A percentile compares a stretch with the other conserved stretches of the same genome.
Conservation (phyloP, 2,888 invertebrate species). For the Atherix ibis region DNA sequence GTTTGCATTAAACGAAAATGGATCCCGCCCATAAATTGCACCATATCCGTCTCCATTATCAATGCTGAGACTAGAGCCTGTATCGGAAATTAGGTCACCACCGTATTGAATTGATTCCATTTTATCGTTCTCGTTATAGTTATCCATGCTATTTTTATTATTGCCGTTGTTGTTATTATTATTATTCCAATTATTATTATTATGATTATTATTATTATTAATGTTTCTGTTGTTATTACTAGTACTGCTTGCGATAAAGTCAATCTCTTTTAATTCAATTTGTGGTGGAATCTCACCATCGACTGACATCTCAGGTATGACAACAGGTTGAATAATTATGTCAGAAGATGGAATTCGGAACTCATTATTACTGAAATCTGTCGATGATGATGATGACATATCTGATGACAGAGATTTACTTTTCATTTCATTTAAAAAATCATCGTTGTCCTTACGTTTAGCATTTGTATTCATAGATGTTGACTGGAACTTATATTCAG, state of each 20-base stretch:
- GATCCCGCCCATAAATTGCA: slow-evolving; percentile 12
- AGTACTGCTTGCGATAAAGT: slow-evolving; percentile 22
- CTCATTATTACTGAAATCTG: slow-evolving; percentile 6
- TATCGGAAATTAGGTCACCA: slow-evolving; percentile 28
- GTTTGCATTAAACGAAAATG: too few species aligned
- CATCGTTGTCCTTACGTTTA: background rate
- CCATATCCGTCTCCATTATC: too few species aligned
- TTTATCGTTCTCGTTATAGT: slow-evolving; percentile 16
- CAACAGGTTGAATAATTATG: slow-evolving; percentile 30
- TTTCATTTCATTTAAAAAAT: background rate
- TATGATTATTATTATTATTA: slow-evolving; percentile 5
- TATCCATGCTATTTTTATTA: slow-evolving; percentile 4
- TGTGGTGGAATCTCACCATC: slow-evolving; percentile 33
- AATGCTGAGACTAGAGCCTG: slow-evolving; percentile 14
- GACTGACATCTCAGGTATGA: slow-evolving; percentile 26
- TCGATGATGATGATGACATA: background rate
- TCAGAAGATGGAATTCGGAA: slow-evolving; percentile 16
- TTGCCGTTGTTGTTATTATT: slow-evolving; percentile 3
- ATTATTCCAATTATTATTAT: slow-evolving; percentile 9
- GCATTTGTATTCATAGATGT: background rate
- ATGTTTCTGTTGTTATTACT: slow-evolving; percentile 2
- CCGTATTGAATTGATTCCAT: slow-evolving; percentile 27
- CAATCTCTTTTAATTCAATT: slow-evolving; percentile 32
- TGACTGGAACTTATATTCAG: too few species aligned
- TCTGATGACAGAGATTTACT: background rate